Evolutionary conservation across 2,113 vertebrate genomes (phyloP), one percentile per base, ranked within the genome.

Genomic region (Lepidothrix coronata): DNA sequence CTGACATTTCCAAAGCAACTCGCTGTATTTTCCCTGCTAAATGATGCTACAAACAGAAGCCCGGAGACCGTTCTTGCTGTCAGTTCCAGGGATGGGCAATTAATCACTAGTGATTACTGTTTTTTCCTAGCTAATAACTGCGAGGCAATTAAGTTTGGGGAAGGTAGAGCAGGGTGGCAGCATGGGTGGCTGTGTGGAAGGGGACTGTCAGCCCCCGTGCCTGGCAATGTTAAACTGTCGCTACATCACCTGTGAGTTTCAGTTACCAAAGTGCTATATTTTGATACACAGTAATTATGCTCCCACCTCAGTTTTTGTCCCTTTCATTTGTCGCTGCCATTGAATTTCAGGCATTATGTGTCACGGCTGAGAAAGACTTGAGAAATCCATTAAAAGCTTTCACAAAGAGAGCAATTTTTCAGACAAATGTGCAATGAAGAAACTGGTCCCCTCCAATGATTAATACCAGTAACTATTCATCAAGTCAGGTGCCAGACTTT

Each of bases 351-450:
- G 83, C 86, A 61, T 94, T 95, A 37, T 54, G 57, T 94, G 91
- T 94, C 80, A 85, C 1, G 19, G 65, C 54, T 89, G 83, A 89
- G 76, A 96, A 96, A 89, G 88, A 58, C 88, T 95, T 92, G 84
- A 96, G 95, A 96, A 94, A 96, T 91, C 92, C 88, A 92, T 95
- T 91, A 91, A 90, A 91, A 80, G 33, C 88, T 81, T 94, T 54
- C 91, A 94, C 74, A 89, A 89, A 96, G 93, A 91, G 85, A 88
- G 71, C 76, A 91, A 91, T 96, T 95, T 96, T 94, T 94, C 93
- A 95, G 80, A 92, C 44, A 93, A 94, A 95, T 70, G 66, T 82
- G 57, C 6, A 30, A 76, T 51, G 92, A 85, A 94, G 94, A 80
- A 85, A 88, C 91, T 75, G 70, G 75, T 93, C 65, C 73, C 31